These are phyloP conservation scores for Hydroisotoma schaefferi DNA, from an alignment of 2,888 invertebrate genomes.

Conservation along the genomic window DNA sequence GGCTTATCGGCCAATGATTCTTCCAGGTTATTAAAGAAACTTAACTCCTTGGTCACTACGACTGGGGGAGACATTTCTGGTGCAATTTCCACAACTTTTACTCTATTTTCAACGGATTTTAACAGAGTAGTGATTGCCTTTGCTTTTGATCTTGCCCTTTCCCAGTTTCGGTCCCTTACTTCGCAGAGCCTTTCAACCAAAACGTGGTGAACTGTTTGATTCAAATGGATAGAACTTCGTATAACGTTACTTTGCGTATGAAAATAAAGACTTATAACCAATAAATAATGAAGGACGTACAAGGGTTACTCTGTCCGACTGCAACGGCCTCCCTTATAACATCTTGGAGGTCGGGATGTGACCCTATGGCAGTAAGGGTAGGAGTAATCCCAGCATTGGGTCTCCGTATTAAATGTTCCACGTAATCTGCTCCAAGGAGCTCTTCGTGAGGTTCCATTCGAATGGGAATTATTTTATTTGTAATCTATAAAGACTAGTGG, in stretches of 20 bases:
- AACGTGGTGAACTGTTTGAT: background rate
- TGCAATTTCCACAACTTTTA: too few species aligned
- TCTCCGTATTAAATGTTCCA: conserved; percentile 51
- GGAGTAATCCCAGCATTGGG: conserved; percentile 38
- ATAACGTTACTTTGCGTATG: background rate
- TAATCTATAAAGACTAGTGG: too few species aligned
- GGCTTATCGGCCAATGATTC: too few species aligned
- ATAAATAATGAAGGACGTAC: conserved; percentile 10
- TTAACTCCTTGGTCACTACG: too few species aligned
- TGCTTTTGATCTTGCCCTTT: background rate
- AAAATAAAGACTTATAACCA: too few species aligned
- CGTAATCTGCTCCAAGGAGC: conserved; percentile 53
- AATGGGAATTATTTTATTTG: conserved; percentile 50
- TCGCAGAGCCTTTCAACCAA: background rate
- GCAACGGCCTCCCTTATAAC: conserved; percentile 12
- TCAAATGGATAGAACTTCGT: background rate
- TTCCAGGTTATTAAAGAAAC: too few species aligned
- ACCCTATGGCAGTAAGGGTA: conserved; percentile 33
- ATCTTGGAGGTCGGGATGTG: conserved; percentile 20
- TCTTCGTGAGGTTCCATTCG: conserved; percentile 52
- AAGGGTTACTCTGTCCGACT: conserved; percentile 33
- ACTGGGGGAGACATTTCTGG: too few species aligned
- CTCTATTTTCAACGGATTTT: background rate
- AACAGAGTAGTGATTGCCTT: background rate
- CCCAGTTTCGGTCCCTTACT: background rate